Percentiles rank a stretch among this genome's conserved stretches.
These are phyloP conservation scores for Acanthornis magna DNA, from an alignment of 2,797 vertebrate genomes.

Conservation along the genomic window DNA sequence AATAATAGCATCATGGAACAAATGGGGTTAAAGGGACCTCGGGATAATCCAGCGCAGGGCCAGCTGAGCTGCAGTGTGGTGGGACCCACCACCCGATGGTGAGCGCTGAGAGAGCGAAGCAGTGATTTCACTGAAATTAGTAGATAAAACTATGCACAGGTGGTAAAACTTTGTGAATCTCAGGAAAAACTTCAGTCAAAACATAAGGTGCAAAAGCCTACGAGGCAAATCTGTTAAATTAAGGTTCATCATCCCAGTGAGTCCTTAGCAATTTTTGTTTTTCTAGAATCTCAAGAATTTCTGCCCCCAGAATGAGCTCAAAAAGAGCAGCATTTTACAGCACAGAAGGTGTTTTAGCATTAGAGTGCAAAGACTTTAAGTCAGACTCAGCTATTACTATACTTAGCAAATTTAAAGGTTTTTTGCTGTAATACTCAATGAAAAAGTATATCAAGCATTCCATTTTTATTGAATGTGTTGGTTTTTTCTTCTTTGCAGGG, in stretches of 20 bases:
- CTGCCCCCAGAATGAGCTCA: background rate
- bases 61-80: background rate
- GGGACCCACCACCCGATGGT: rapidly evolving
- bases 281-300: background rate
- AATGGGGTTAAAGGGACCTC: background rate
- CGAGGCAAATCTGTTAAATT: background rate
- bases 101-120: background rate
- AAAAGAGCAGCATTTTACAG: background rate
- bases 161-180: background rate
- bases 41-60: background rate
- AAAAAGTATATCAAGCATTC: background rate
- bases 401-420: background rate
- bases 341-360: background rate
- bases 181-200: background rate
- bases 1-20: background rate
- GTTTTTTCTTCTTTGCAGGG: background rate
- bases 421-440: background rate
- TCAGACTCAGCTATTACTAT: background rate
- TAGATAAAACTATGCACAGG: rapidly evolving
- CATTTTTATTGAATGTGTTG: background rate
- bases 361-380: background rate
- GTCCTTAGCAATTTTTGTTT: background rate
- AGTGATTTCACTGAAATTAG: background rate
- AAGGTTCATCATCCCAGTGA: background rate
- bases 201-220: background rate